Conservation (phyloP, 2,888 invertebrate genomes). For the Siphlonurus alternatus region DNA sequence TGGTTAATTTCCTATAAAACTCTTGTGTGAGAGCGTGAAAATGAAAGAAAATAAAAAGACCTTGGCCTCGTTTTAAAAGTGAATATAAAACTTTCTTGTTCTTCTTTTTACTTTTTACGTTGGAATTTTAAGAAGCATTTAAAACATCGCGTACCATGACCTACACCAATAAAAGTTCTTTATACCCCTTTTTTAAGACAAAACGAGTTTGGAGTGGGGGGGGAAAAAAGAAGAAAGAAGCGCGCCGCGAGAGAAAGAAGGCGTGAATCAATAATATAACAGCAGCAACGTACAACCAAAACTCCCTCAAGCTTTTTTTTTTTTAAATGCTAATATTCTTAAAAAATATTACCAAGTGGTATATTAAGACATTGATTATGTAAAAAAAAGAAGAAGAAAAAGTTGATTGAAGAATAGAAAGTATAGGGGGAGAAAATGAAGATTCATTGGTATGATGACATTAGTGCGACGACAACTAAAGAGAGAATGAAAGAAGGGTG, state of each 20-base stretch:
- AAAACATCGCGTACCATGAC: slow-evolving; percentile 2
- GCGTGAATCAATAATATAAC: background rate
- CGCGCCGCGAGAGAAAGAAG: background rate
- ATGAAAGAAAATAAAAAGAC: background rate
- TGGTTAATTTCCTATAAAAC: no score
- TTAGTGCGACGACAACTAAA: background rate
- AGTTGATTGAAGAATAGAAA: background rate
- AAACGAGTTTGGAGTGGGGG: background rate
- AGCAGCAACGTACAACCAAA: background rate
- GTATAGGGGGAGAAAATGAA: background rate
- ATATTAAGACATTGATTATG: background rate
- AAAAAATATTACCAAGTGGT: background rate
- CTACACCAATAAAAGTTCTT: slow-evolving; percentile 3
- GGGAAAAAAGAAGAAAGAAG: background rate
- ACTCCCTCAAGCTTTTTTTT: background rate
- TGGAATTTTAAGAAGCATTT: slow-evolving; percentile 3
- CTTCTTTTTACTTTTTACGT: background rate
- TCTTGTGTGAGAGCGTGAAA: background rate
- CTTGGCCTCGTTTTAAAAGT: background rate
- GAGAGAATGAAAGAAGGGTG: background rate
- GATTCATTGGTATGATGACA: background rate
- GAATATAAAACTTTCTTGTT: background rate
- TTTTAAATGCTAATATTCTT: background rate
- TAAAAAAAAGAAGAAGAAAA: background rate
- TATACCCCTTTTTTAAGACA: slow-evolving; percentile 4